A percentile compares a stretch with the other conserved stretches of the same genome.
These are phyloP conservation scores for Phyllostomus hastatus DNA, from an alignment of 2,113 vertebrate species.

Conservation along the genomic window DNA sequence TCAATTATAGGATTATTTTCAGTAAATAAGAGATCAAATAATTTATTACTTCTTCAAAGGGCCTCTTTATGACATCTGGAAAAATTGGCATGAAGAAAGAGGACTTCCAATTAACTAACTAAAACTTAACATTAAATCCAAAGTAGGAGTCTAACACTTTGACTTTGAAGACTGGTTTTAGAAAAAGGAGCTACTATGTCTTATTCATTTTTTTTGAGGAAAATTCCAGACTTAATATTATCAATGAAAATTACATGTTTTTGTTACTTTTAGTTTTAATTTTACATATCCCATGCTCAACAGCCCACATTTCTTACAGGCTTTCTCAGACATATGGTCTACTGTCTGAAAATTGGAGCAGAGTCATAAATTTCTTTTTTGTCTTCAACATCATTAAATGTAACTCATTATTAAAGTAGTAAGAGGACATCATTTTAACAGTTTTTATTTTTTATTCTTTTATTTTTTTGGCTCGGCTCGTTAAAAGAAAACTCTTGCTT, in stretches of 20 bases:
- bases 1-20: conserved; percentile 21
- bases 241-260: neutral
- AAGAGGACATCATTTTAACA: neutral
- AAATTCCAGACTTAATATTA: neutral
- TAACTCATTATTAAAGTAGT: neutral
- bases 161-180: conserved; percentile 34
- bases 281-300: neutral
- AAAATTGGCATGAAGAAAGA: neutral
- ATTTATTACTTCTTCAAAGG: conserved; percentile 11
- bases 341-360: neutral
- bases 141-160: neutral
- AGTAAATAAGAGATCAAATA: conserved; percentile 30
- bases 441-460: neutral
- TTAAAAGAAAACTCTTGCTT: too few species aligned
- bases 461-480: too few species aligned
- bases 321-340: neutral
- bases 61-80: neutral
- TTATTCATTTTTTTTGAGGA: neutral
- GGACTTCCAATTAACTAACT: neutral
- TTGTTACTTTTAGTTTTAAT: neutral
- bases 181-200: neutral
- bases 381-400: neutral
- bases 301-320: neutral
- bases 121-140: neutral
- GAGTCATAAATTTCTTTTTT: neutral